phyloP scores from a whole-genome alignment of 1,140 invertebrate genomes.

The Scaptodrosophila lebanonensis region DNA sequence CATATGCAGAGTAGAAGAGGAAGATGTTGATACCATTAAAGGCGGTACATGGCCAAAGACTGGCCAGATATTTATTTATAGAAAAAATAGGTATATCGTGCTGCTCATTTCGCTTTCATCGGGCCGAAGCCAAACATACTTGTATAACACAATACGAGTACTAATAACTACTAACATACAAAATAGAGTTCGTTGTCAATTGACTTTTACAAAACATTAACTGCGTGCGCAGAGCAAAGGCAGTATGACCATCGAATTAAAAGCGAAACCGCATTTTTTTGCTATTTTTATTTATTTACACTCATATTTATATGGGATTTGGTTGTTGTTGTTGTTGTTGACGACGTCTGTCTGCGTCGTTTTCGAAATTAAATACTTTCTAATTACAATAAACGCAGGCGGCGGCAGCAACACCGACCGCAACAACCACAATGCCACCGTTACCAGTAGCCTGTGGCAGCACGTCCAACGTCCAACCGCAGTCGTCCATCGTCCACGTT shows the following conservation, averaged over 20 bases:
- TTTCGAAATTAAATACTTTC: slow-evolving; percentile 74
- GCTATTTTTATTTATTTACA: slow-evolving; percentile 29
- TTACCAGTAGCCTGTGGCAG: slow-evolving; percentile 37
- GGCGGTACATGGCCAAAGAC: slow-evolving; percentile 6
- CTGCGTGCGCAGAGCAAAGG: neutral
- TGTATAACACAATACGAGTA: neutral
- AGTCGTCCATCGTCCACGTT: too few species aligned
- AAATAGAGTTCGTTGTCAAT: slow-evolving; percentile 53
- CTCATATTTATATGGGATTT: slow-evolving; percentile 13
- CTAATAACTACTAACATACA: neutral
- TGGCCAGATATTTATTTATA: too few species aligned
- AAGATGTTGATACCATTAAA: neutral
- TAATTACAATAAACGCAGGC: slow-evolving; percentile 72
- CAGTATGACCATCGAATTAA: slow-evolving; percentile 17
- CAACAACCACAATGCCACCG: too few species aligned
- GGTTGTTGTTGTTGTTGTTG: slow-evolving; percentile 21
- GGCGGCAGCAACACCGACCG: slow-evolving; percentile 47
- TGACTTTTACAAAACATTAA: slow-evolving; percentile 23
- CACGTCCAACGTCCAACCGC: too few species aligned
- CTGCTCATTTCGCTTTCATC: slow-evolving; percentile 46
- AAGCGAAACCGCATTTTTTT: slow-evolving; percentile 27
- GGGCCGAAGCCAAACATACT: slow-evolving; percentile 21
- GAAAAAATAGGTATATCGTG: too few species aligned
- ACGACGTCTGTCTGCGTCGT: slow-evolving; percentile 28
- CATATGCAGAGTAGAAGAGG: slow-evolving; percentile 20